Evolutionary conservation across 64 coral and sea anemone species (phyloP).

Genomic region (Montipora foliosa): DNA sequence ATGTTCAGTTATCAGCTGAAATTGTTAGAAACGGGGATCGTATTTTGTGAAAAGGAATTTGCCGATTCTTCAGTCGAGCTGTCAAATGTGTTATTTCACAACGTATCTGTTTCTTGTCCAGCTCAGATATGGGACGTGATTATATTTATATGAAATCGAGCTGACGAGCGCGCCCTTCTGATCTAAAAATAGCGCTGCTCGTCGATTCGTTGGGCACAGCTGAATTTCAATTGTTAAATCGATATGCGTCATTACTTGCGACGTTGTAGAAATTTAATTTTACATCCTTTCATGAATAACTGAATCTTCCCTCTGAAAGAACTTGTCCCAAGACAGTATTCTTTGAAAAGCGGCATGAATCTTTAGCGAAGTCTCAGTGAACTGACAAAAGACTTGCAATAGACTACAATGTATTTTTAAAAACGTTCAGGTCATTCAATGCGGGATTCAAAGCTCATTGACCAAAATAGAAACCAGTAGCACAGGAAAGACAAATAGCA

Average conservation of each 20-base stretch:
- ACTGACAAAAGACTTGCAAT: too few species aligned
- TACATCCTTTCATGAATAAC: not conserved
- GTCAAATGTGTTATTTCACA: slow-evolving; percentile 1
- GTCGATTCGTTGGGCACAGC: not conserved
- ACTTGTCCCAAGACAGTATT: not conserved
- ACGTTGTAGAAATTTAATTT: not conserved
- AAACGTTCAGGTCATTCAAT: too few species aligned
- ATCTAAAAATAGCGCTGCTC: slow-evolving; percentile 30
- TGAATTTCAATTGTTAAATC: not conserved
- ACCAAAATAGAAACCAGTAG: not conserved
- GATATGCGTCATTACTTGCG: not conserved
- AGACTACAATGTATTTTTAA: too few species aligned
- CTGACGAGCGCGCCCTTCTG: not conserved
- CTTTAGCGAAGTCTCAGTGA: too few species aligned
- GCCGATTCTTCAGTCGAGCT: not conserved
- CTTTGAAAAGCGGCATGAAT: not conserved
- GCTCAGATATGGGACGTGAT: slow-evolving; percentile 3
- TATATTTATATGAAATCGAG: slow-evolving; percentile 11
- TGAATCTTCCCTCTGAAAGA: not conserved
- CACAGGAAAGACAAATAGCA: not conserved
- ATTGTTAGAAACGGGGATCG: too few species aligned
- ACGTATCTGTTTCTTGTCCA: not conserved
- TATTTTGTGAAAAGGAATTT: not conserved
- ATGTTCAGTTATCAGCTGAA: too few species aligned
- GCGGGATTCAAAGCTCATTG: not conserved